Base-by-base conservation (phyloP, 2,797 vertebrate species). In the Poecilia picta region DNA sequence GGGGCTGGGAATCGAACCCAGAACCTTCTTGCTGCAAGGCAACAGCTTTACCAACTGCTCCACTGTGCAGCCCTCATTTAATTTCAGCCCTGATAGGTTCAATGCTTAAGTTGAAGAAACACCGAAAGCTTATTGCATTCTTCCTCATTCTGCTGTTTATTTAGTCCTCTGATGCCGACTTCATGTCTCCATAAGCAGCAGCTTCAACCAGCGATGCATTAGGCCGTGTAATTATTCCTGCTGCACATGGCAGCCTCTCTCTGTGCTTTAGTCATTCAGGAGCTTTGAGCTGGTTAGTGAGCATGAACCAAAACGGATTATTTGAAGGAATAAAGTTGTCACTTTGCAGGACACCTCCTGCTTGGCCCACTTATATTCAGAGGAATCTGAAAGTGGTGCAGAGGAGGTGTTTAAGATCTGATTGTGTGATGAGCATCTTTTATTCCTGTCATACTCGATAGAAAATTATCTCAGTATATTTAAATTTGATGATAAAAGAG, bases 161-260 rank as follows among this genome's bases (percentile, higher is more conserved):
- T 81, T 75, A 68, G 23, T 13, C 31, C 20, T 77, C 72, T 81
- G 80, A 75, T 75, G n/a, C 70, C 62, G 85, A 66, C 64, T 84
- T 62, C 55, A 78, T 71, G 71, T 86, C 84, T 83, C 66, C 81
- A 64, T 90, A 78, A 87, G 76, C 79, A 71, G 1, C 73, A 87
- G 39, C 31, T 79, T 55, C 82, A 59, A 76, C 77, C 80, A 46
- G 85, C 77, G 83, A 85, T 46, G 73, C 75, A 85, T 86, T 43
- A 79, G 87, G 62, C 57, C 1, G 57, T 72, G 81, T 88, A 83
- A 93, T 93, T 89, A 91, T 83, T 79, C 55, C 83, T 83, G 57
- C 88, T 90, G 78, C 79, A 74, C 81, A 72, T 31, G 71, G 71
- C 88, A 86, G 76, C 78, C 85, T 87, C 78, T 82, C 16, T 36